phyloP scores from a whole-genome alignment of 2,797 vertebrate species.

The Alectoris magna region DNA sequence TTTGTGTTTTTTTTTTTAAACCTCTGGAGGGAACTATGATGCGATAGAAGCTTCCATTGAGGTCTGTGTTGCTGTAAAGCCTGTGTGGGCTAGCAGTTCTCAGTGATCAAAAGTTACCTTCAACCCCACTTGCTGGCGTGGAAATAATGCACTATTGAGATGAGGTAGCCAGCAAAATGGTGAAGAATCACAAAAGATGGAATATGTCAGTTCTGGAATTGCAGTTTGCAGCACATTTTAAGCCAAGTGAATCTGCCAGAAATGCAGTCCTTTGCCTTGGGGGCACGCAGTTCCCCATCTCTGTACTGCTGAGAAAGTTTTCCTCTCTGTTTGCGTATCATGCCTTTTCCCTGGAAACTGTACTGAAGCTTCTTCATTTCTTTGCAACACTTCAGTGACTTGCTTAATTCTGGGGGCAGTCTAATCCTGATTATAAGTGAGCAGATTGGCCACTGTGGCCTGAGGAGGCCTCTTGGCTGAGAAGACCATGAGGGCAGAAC shows the following conservation, averaged over 20 bases:
- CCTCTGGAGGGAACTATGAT: neutral
- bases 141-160: neutral
- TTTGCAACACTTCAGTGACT: neutral
- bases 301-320: neutral
- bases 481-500: neutral
- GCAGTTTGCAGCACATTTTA: neutral
- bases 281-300: neutral
- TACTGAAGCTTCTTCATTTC: neutral
- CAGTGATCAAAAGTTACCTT: neutral
- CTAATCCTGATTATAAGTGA: neutral
- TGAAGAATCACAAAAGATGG: neutral
- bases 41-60: neutral
- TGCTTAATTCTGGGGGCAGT: neutral
- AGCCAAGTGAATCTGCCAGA: neutral
- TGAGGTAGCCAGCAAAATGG: neutral
- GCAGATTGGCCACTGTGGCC: neutral
- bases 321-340: neutral
- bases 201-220: neutral
- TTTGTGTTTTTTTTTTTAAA: neutral
- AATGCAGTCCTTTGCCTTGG: neutral
- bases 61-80: neutral
- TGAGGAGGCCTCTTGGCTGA: neutral
- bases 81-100: neutral
- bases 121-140: neutral
- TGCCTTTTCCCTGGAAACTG: neutral